phyloP scores from a whole-genome alignment of 1,140 invertebrate genomes.

The Ceratoteleas bidentatus region DNA sequence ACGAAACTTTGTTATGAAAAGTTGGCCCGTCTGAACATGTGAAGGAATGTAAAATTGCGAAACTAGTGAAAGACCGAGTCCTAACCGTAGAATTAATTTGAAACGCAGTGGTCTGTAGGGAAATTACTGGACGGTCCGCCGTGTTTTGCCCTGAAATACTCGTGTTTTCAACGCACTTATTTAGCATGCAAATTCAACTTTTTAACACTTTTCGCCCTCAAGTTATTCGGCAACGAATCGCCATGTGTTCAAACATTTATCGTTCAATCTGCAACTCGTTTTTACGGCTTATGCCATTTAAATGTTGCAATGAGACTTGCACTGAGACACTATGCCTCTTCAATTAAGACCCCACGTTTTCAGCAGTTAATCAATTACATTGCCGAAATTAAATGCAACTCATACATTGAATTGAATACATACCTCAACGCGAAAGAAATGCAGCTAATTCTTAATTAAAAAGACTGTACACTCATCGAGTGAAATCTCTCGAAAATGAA shows the following conservation, averaged over 20 bases:
- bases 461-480: no score
- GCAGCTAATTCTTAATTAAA: no score
- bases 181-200: constrained; percentile 21
- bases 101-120: constrained; percentile 41
- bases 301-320: no score
- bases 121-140: constrained; percentile 27
- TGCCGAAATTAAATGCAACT: no score
- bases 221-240: constrained; percentile 5
- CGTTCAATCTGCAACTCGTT: constrained; percentile 1
- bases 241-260: constrained; percentile 6
- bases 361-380: no score
- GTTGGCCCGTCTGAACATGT: constrained; percentile 15
- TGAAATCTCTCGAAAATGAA: no score
- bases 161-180: constrained; percentile 27
- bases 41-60: constrained; percentile 43
- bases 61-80: constrained; percentile 31
- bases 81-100: constrained; percentile 52
- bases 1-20: constrained; percentile 41
- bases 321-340: no score
- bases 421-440: no score
- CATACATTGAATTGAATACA: no score
- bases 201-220: constrained; percentile 19
- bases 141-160: constrained; percentile 35
- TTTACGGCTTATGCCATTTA: background rate
- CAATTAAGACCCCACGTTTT: no score